A percentile compares a stretch with the other conserved stretches of the same genome.
These are phyloP conservation scores for Rallus limicola DNA, from an alignment of 2,113 vertebrate genomes.

Conservation along the genomic window DNA sequence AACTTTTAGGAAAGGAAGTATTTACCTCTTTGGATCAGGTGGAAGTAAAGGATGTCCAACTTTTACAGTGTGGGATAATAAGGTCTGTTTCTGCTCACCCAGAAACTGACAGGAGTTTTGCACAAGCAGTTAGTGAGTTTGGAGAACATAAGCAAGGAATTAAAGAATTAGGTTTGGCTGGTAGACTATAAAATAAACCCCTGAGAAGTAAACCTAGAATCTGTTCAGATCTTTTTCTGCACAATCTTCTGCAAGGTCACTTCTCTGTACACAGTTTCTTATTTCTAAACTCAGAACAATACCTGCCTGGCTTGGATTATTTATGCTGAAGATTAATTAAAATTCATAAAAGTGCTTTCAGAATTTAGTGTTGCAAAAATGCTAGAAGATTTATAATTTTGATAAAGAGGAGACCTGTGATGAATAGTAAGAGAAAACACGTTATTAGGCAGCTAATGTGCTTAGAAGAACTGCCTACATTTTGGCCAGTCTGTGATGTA, in stretches of 20 bases:
- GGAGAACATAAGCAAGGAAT: background rate
- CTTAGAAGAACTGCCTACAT: background rate
- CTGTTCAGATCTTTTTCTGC: background rate
- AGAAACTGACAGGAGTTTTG: background rate
- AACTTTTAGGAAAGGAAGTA: background rate
- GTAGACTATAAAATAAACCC: background rate
- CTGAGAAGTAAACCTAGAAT: background rate
- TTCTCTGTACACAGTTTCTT: background rate
- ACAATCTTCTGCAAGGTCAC: background rate
- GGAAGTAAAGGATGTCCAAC: background rate
- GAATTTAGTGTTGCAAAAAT: background rate
- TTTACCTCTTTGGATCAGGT: background rate
- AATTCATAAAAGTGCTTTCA: background rate
- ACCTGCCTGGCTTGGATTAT: background rate
- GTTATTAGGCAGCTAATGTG: background rate
- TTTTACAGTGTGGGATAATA: background rate
- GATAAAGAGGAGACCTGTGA: background rate
- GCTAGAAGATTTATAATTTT: background rate
- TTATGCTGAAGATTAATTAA: conserved; percentile 13
- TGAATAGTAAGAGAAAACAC: background rate
- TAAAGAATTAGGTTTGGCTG: background rate
- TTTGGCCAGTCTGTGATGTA: background rate
- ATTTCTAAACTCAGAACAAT: conserved; percentile 9
- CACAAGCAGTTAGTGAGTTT: background rate
- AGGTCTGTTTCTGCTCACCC: background rate